phyloP scores from a whole-genome alignment of 2,797 vertebrate species.

The Myotis findleyi region DNA sequence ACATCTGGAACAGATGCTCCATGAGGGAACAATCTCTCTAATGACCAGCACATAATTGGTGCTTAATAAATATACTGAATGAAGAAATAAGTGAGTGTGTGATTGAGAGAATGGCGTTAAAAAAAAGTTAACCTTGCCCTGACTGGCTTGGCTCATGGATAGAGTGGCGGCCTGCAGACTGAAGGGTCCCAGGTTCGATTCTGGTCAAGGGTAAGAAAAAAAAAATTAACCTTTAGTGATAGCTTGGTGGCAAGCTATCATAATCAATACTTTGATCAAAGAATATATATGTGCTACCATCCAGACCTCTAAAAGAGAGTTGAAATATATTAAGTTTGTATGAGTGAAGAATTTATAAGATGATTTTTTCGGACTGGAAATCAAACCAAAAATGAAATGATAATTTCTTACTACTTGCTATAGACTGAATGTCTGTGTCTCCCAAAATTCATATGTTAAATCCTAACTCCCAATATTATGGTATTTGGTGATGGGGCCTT shows the following conservation, averaged over 20 bases:
- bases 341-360: not conserved
- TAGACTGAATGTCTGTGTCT: not conserved
- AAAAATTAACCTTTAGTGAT: not conserved
- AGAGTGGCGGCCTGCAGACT: too few species aligned
- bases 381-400: not conserved
- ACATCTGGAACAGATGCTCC: not conserved
- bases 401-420: conserved; percentile 23
- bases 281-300: not conserved
- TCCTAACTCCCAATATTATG: not conserved
- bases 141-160: too few species aligned
- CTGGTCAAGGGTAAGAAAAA: not conserved
- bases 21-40: not conserved
- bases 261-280: not conserved
- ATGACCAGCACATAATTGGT: not conserved
- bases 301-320: conserved; percentile 25
- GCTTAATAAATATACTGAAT: rapidly evolving
- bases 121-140: not conserved
- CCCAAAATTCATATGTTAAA: not conserved
- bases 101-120: not conserved
- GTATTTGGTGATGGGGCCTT: not conserved
- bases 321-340: not conserved
- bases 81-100: too few species aligned
- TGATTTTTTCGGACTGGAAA: not conserved
- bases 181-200: too few species aligned
- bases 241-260: not conserved